Percentiles rank a stretch among this genome's conserved stretches.
phyloP scores from a whole-genome alignment of 1,140 invertebrate species.

The Bradynema listronoti region DNA sequence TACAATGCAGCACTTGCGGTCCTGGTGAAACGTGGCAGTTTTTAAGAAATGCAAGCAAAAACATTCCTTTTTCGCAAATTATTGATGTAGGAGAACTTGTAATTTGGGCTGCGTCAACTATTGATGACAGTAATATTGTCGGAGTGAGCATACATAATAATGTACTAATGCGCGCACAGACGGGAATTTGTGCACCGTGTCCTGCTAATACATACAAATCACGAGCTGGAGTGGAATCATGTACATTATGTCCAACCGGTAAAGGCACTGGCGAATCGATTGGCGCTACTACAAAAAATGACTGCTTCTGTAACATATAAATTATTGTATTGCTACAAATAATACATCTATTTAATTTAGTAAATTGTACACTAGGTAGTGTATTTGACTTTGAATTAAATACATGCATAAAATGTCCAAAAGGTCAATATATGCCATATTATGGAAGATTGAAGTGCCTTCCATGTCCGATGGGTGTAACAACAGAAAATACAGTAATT shows the following conservation, averaged over 20 bases:
- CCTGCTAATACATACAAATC: neutral
- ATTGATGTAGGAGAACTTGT: too few species aligned
- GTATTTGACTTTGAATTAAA: conserved; percentile 15
- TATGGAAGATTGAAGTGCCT: conserved; percentile 17
- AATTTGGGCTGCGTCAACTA: too few species aligned
- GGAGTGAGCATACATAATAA: too few species aligned
- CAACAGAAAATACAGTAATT: conserved; percentile 14
- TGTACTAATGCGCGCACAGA: neutral
- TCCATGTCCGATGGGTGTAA: conserved; percentile 10
- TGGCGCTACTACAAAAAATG: neutral
- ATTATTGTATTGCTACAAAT: conserved; percentile 1
- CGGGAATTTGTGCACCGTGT: neutral
- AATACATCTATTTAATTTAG: conserved; percentile 2
- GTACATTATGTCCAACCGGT: neutral
- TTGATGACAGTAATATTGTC: too few species aligned
- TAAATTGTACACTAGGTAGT: conserved; percentile 15
- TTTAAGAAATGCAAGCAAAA: too few species aligned
- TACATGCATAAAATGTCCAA: conserved; percentile 4
- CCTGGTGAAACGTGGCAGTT: too few species aligned
- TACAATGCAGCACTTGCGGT: too few species aligned
- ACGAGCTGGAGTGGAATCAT: neutral
- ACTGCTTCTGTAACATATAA: neutral
- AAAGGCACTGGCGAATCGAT: neutral
- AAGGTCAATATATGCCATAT: conserved; percentile 24
- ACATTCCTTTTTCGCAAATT: too few species aligned